Percentiles rank a stretch among this genome's conserved stretches.
phyloP scores from a whole-genome alignment of 2,888 invertebrate genomes.

The Eupithecia pulchellata region DNA sequence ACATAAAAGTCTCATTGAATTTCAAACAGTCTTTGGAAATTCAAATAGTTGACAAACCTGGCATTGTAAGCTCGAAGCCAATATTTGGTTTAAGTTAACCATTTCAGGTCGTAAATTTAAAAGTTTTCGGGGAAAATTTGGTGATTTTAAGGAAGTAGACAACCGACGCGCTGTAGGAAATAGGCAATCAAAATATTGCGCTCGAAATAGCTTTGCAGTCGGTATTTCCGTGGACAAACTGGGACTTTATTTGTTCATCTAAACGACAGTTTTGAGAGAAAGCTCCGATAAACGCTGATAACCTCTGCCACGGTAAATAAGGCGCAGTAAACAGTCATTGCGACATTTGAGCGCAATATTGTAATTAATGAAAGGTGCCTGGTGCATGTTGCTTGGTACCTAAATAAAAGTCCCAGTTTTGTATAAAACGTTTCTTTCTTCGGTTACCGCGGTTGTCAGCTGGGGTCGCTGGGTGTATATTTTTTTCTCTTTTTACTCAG shows the following conservation, averaged over 20 bases:
- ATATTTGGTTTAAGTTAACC: slow-evolving; percentile 44
- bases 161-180: slow-evolving; percentile 36
- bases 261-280: slow-evolving; percentile 30
- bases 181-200: slow-evolving; percentile 39
- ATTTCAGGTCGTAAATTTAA: slow-evolving; percentile 14
- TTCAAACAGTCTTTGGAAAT: slow-evolving; percentile 64
- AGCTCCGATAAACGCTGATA: slow-evolving; percentile 33
- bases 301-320: slow-evolving; percentile 21
- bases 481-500: slow-evolving; percentile 63
- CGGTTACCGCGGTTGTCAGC: slow-evolving; percentile 67
- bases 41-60: slow-evolving; percentile 60
- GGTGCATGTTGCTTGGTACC: slow-evolving; percentile 29
- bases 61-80: slow-evolving; percentile 49
- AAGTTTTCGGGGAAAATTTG: slow-evolving; percentile 22
- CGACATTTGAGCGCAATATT: slow-evolving; percentile 40
- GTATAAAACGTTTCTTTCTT: slow-evolving; percentile 55
- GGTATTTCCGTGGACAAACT: slow-evolving; percentile 31
- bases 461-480: slow-evolving; percentile 52
- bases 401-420: slow-evolving; percentile 38
- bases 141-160: slow-evolving; percentile 20
- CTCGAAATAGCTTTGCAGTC: slow-evolving; percentile 33
- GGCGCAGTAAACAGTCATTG: slow-evolving; percentile 32
- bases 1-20: slow-evolving; percentile 70
- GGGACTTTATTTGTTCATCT: slow-evolving; percentile 23
- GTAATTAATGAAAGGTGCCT: slow-evolving; percentile 59